These are phyloP conservation scores for Drosophila phalerata DNA, from an alignment of 2,888 invertebrate genomes.

Conservation along the genomic window DNA sequence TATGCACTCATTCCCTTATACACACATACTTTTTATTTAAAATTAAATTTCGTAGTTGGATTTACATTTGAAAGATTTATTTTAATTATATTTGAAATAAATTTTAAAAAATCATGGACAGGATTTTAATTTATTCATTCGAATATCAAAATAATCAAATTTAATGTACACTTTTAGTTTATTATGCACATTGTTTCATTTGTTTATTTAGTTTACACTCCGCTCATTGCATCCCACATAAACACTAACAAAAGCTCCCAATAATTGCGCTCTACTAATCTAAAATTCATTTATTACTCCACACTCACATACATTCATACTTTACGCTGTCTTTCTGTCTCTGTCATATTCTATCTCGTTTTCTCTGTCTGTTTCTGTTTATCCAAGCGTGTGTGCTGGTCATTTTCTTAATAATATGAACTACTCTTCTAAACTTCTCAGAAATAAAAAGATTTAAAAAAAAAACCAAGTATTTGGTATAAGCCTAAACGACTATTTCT, in stretches of 20 bases:
- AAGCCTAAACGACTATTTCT: constrained; percentile 80
- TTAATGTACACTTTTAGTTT: constrained; percentile 4
- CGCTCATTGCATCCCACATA: constrained; percentile 45
- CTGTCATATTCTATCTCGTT: constrained; percentile 37
- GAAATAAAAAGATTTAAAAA: constrained; percentile 38
- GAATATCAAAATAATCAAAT: background rate
- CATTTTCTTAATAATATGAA: constrained; percentile 18
- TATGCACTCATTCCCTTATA: background rate
- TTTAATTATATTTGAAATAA: background rate
- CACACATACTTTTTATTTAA: background rate
- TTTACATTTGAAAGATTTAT: background rate
- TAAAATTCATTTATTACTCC: background rate
- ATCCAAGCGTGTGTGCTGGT: constrained; percentile 16
- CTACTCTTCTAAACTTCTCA: constrained; percentile 15
- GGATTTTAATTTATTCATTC: background rate
- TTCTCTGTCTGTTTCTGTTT: constrained; percentile 28
- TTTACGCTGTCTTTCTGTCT: constrained; percentile 27
- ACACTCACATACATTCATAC: constrained; percentile 2
- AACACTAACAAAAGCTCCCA: constrained; percentile 48
- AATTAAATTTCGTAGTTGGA: background rate
- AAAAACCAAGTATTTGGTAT: constrained; percentile 64
- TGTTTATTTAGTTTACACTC: constrained; percentile 1
- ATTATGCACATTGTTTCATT: constrained; percentile 6
- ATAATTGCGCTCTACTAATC: constrained; percentile 69
- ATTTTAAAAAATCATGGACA: background rate